Base-by-base conservation (phyloP, 2,888 invertebrate species). In the Pollenia labialis region DNA sequence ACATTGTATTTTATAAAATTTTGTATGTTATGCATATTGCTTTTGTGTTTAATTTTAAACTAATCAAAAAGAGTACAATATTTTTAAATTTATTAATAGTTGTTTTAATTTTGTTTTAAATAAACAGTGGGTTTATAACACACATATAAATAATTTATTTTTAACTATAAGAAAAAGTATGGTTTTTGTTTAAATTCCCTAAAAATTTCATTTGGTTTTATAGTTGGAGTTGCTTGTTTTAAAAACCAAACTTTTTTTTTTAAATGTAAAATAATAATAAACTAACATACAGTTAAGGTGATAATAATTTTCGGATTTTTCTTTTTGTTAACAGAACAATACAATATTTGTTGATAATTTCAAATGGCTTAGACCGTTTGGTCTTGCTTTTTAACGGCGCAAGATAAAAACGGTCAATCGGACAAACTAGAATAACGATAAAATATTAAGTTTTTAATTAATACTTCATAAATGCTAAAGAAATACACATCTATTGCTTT, bases 381-480 rank as follows among this genome's bases (percentile, higher is more conserved):
- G 14, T 32, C 23, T 68, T 40, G 44, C 46, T 10, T 64, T 60
- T 71, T 8, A 10, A 14, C 3, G 4, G 23, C 54, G 14, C 56
- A 74, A 72, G 11, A 66, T 56, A 66, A 18, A 60, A 72, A 72
- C 16, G 16, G 48, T 23, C 18, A 74, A 32, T 16, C 46, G n/a
- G 56, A 74, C 50, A 56, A 75, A 52, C 54, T 64, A n/a, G 23
- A 76, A 64, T 58, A 58, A 66, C 48, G 66, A 80, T 32, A 72
- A 16, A 58, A 60, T 84, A 62, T 74, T 52, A 52, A 52, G 62
- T 62, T 40, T 62, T 75, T 44, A 42, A 62, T 76, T 82, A 81
- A 87, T 84, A 79, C 84, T 87, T 81, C 74, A 84, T 87, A 87
- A 87, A 87, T 87, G 87, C 87, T 84, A 77, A 83, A 87, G 81